Evolutionary conservation across 2,888 invertebrate species (phyloP).

Genomic region (Sesamia inferens): DNA sequence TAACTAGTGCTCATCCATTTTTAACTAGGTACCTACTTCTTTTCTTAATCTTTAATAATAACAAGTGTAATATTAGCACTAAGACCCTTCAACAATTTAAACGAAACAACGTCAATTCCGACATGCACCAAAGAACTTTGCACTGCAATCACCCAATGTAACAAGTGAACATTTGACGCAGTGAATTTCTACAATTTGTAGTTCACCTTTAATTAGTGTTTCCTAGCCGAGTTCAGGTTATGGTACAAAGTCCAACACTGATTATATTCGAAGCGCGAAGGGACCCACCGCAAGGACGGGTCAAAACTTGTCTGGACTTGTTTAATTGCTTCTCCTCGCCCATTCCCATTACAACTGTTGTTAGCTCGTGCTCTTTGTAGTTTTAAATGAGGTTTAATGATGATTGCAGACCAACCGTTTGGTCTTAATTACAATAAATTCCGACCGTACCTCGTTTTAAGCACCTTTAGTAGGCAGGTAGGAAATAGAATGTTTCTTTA

Average conservation of each 20-base stretch:
- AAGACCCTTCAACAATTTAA: slow-evolving; percentile 1
- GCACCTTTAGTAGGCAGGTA: neutral
- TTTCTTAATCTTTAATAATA: neutral
- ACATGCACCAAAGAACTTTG: slow-evolving; percentile 29
- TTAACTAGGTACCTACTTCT: neutral
- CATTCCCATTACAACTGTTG: slow-evolving; percentile 63
- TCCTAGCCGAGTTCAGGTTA: slow-evolving; percentile 57
- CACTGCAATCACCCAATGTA: slow-evolving; percentile 49
- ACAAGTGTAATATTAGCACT: neutral
- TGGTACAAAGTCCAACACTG: slow-evolving; percentile 71
- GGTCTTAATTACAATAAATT: slow-evolving; percentile 44
- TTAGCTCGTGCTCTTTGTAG: slow-evolving; percentile 61
- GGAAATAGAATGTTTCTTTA: neutral
- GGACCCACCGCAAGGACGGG: slow-evolving; percentile 70
- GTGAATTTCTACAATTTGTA: slow-evolving; percentile 55
- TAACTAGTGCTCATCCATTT: neutral
- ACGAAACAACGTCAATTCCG: slow-evolving; percentile 3
- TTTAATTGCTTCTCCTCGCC: slow-evolving; percentile 72
- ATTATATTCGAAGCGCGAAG: slow-evolving; percentile 74
- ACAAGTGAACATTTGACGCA: slow-evolving; percentile 50
- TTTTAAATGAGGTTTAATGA: slow-evolving; percentile 66
- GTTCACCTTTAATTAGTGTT: slow-evolving; percentile 63
- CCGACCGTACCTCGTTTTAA: slow-evolving; percentile 4
- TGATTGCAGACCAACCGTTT: slow-evolving; percentile 58
- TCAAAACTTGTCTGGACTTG: slow-evolving; percentile 69